A percentile compares a stretch with the other conserved stretches of the same genome.
phyloP scores from a whole-genome alignment of 2,888 invertebrate species.

The Caenorhabditis parvicauda region DNA sequence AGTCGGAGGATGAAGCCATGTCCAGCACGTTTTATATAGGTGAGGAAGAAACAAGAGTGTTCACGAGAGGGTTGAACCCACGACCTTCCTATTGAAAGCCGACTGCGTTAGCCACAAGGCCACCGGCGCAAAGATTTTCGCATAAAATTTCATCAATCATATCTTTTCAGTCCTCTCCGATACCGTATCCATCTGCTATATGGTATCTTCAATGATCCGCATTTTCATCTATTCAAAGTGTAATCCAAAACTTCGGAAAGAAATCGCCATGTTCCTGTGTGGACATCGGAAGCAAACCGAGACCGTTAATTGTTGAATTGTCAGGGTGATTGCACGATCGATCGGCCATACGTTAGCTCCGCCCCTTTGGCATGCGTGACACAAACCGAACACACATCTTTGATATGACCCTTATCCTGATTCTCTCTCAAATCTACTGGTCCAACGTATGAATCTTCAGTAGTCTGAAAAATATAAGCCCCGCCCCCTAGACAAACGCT shows the following conservation, averaged over 20 bases:
- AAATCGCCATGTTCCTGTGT: slow-evolving; percentile 32
- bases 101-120: too few species aligned
- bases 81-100: background rate
- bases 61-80: background rate
- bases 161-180: slow-evolving; percentile 37
- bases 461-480: too few species aligned
- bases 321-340: too few species aligned
- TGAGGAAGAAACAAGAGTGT: background rate
- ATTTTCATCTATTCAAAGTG: slow-evolving; percentile 48
- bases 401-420: too few species aligned
- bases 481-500: too few species aligned
- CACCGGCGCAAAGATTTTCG: too few species aligned
- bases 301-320: slow-evolving; percentile 11
- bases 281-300: slow-evolving; percentile 9
- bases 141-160: background rate
- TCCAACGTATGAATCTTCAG: too few species aligned
- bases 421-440: too few species aligned
- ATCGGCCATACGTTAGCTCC: too few species aligned
- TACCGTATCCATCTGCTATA: slow-evolving; percentile 43
- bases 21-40: slow-evolving; percentile 44
- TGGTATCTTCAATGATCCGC: slow-evolving; percentile 44
- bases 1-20: slow-evolving; percentile 28
- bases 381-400: too few species aligned
- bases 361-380: too few species aligned
- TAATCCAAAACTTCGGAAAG: slow-evolving; percentile 44